Conservation (phyloP, 2,888 invertebrate genomes). For the Noctua fimbriata region DNA sequence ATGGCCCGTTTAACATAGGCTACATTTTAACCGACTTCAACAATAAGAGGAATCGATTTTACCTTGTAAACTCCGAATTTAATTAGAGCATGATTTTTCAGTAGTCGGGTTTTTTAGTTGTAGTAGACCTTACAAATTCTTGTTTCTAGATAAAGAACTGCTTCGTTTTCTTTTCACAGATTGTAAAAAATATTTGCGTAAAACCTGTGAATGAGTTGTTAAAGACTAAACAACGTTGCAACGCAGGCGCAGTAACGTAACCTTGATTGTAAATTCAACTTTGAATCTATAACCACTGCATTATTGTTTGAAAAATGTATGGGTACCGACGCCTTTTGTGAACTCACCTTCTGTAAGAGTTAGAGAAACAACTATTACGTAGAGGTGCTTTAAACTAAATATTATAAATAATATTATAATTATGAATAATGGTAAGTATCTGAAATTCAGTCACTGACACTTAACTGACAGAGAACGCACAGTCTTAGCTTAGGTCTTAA, state of each 20-base stretch:
- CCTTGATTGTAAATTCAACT: slow-evolving; percentile 50
- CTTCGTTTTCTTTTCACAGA: background rate
- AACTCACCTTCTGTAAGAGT: background rate
- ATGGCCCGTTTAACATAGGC: too few species aligned
- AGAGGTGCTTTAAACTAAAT: background rate
- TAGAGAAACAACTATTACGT: background rate
- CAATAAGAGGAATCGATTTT: too few species aligned
- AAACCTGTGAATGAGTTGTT: slow-evolving; percentile 39
- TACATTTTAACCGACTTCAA: too few species aligned
- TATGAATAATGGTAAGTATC: background rate
- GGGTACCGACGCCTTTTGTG: background rate
- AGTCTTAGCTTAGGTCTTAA: background rate
- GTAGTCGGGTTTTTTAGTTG: too few species aligned
- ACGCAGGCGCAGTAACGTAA: slow-evolving; percentile 37
- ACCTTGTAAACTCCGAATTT: too few species aligned
- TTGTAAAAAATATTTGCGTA: slow-evolving; percentile 36
- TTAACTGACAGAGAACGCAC: background rate
- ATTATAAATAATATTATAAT: too few species aligned
- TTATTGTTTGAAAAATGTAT: background rate
- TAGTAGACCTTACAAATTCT: too few species aligned
- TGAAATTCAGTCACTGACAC: background rate
- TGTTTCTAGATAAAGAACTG: background rate
- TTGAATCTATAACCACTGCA: slow-evolving; percentile 13
- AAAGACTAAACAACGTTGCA: slow-evolving; percentile 39
- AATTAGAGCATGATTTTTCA: too few species aligned